These are phyloP conservation scores for Thaumatotibia leucotreta DNA, from an alignment of 1,140 invertebrate genomes.

Conservation along the genomic window DNA sequence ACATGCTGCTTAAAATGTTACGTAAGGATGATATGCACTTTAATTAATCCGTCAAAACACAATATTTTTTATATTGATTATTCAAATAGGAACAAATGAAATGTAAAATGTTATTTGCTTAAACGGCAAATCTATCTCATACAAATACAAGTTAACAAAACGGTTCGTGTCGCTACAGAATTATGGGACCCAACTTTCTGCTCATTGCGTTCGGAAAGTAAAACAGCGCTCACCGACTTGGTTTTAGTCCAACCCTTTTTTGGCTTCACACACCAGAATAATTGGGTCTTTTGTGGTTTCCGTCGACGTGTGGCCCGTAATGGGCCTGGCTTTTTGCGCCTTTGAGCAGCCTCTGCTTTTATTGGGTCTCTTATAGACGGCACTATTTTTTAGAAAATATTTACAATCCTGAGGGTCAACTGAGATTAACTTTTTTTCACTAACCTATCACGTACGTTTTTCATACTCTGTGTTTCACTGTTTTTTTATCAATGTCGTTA, in stretches of 20 bases:
- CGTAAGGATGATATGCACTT: too few species aligned
- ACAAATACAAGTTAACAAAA: too few species aligned
- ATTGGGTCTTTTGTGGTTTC: constrained; percentile 58
- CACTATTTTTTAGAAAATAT: constrained; percentile 24
- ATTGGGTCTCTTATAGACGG: constrained; percentile 25
- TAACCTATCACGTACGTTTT: background rate
- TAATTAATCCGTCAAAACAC: too few species aligned
- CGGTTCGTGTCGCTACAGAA: background rate
- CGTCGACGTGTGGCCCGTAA: constrained; percentile 44
- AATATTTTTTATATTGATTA: too few species aligned
- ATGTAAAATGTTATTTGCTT: too few species aligned
- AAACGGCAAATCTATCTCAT: too few species aligned
- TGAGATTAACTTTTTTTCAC: background rate
- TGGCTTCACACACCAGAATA: constrained; percentile 47
- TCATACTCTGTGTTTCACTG: background rate
- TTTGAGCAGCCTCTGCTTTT: constrained; percentile 33
- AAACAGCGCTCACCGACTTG: constrained; percentile 35
- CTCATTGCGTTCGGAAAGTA: constrained; percentile 27
- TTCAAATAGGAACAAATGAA: too few species aligned
- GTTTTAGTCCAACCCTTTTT: constrained; percentile 47
- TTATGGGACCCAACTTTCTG: constrained; percentile 7
- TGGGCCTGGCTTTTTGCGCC: constrained; percentile 43
- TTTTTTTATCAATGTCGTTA: background rate
- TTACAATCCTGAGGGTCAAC: constrained; percentile 9
- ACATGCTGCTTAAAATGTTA: too few species aligned